Conservation (phyloP, 2,797 vertebrate species). For the Parauchenoglanis punctatus region DNA sequence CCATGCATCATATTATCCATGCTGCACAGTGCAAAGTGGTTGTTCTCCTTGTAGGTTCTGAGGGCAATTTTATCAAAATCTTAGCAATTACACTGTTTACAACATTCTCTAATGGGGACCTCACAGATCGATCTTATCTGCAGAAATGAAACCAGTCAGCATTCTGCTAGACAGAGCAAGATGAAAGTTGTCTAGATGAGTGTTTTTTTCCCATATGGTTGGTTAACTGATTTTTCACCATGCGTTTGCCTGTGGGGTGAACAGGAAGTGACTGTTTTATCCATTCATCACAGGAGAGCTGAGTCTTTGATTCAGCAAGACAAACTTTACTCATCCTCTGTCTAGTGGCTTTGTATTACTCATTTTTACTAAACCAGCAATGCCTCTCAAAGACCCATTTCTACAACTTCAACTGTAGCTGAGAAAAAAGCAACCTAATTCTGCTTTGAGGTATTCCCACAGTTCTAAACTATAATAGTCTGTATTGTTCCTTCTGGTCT, state of each 20-base stretch:
- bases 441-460: neutral
- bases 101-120: neutral
- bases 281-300: constrained; percentile 60
- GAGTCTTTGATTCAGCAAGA: constrained; percentile 55
- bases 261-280: constrained; percentile 55
- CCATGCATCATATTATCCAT: neutral
- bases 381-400: constrained; percentile 11
- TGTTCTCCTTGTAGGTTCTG: neutral
- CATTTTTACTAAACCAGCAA: constrained; percentile 53
- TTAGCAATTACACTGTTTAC: neutral
- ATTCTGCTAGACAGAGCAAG: constrained; percentile 8
- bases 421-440: neutral
- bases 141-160: constrained; percentile 40
- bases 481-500: neutral
- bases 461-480: neutral
- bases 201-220: constrained; percentile 9
- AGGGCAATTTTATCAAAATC: constrained; percentile 6
- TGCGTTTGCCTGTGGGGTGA: constrained; percentile 1
- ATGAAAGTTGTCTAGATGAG: constrained; percentile 13
- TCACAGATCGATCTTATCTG: constrained; percentile 17
- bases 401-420: constrained; percentile 27
- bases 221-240: constrained; percentile 34
- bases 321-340: constrained; percentile 49
- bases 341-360: constrained; percentile 56
- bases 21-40: neutral